These are phyloP conservation scores for Caenorhabditis zanzibari DNA, from an alignment of 2,888 invertebrate species.

Conservation along the genomic window DNA sequence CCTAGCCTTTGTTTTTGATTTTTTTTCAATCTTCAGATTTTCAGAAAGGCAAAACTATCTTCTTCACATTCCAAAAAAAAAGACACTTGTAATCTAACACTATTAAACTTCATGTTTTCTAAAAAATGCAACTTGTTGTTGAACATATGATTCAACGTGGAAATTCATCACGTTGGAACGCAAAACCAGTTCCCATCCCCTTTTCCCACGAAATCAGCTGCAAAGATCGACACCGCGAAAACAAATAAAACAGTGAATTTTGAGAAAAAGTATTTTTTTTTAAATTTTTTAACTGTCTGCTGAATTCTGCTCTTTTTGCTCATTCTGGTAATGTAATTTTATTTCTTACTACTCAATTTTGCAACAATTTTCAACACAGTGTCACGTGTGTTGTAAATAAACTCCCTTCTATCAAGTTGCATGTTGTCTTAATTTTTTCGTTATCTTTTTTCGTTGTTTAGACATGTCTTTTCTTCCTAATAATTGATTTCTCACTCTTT, in stretches of 20 bases:
- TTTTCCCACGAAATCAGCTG: neutral
- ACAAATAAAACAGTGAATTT: neutral
- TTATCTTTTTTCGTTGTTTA: neutral
- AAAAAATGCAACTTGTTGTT: neutral
- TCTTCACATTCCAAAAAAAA: too few species aligned
- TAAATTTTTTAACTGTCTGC: too few species aligned
- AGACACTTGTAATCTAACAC: too few species aligned
- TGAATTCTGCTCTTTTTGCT: neutral
- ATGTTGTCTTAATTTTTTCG: neutral
- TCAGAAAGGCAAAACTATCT: too few species aligned
- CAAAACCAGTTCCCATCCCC: constrained; percentile 9
- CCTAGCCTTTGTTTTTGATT: too few species aligned
- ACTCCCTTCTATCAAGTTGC: neutral
- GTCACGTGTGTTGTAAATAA: neutral
- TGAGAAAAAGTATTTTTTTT: neutral
- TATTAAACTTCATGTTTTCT: too few species aligned
- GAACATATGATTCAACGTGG: constrained; percentile 12
- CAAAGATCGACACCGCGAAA: constrained; percentile 1
- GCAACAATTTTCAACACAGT: neutral
- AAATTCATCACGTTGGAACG: constrained; percentile 4
- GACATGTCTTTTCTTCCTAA: neutral
- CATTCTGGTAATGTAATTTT: too few species aligned
- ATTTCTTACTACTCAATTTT: too few species aligned
- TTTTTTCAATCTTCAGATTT: too few species aligned
- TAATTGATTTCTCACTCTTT: neutral